Evolutionary conservation across 2,797 vertebrate genomes (phyloP).

Genomic region (Nyctalus aviator): DNA sequence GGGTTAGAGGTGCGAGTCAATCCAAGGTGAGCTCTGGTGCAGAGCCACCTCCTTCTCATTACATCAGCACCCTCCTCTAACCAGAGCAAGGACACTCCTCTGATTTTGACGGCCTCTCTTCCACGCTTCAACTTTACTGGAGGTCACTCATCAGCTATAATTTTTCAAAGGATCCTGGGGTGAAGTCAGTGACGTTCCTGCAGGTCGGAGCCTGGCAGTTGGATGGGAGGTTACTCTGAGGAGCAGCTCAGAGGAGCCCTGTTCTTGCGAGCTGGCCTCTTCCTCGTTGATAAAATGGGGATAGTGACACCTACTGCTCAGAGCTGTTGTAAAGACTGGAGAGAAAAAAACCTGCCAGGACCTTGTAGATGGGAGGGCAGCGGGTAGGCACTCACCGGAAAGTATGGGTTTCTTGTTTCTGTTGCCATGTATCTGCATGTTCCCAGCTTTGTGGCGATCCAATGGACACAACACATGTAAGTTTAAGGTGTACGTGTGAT

Average conservation of each 20-base stretch:
- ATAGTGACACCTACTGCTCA: not conserved
- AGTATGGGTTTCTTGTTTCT: not conserved
- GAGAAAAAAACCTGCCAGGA: conserved; percentile 13
- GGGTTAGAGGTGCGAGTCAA: not conserved
- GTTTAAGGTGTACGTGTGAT: not conserved
- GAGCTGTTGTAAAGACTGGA: not conserved
- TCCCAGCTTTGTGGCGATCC: not conserved
- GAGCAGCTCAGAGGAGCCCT: not conserved
- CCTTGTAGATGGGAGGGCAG: not conserved
- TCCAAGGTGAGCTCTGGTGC: not conserved
- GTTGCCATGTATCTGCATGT: not conserved
- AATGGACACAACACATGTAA: not conserved
- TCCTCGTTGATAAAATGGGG: not conserved
- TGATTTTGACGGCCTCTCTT: not conserved
- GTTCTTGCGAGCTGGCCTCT: not conserved
- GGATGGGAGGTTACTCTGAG: not conserved
- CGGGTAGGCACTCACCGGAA: not conserved
- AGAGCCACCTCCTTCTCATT: not conserved
- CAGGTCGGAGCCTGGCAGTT: not conserved
- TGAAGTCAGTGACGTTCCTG: not conserved
- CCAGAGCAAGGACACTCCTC: not conserved
- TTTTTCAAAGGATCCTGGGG: not conserved
- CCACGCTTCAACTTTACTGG: not conserved
- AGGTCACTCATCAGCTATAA: not conserved
- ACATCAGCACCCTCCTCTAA: not conserved